Base-by-base conservation (phyloP, 1,140 invertebrate species). In the Drosophila watanabei region DNA sequence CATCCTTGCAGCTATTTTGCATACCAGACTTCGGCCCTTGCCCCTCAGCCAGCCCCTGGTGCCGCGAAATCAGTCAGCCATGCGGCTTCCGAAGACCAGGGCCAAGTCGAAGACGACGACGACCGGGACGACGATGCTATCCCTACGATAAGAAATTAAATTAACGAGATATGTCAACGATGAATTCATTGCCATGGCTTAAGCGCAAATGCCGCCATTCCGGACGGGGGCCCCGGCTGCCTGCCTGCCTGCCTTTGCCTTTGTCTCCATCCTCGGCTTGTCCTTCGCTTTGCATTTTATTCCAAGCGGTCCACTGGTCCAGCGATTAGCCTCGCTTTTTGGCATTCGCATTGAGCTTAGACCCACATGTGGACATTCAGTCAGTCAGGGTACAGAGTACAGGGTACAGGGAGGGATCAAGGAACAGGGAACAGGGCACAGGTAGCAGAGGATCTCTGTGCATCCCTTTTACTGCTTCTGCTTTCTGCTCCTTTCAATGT, bases 91-190 rank as follows among this genome's bases (percentile, higher is more conserved):
- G 87, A 86, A 57, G 54, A 57, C 51, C 51, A 52, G 80, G 66
- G 68, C 54, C 54, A 37, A 62, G 62, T 48, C 68, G 45, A 61
- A 59, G 65, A 56, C 70, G 33, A 14, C 43, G 14, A 49, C 24
- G n/a, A 54, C 70, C 37, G 51, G 69, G 75, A 82, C 56, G 72
- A 84, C 80, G 90, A 86, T 87, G 90, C 81, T 92, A 91, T 85
- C 91, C 91, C 81, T 92, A 87, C 91, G 91, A 92, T 92, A 92
- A 92, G 91, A 92, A 92, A 92, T 92, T 92, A 92, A 92, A 92
- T 92, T 92, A 92, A 92, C 91, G 91, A 92, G 91, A 92, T 92
- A 92, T 92, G 91, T 92, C 91, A 92, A 92, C 91, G 91, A 92
- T 92, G 91, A 92, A 92, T 92, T 92, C 91, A 92, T 92, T 92